Evolutionary conservation across 2,113 vertebrate genomes (phyloP).

Genomic region (Lasiurus borealis): DNA sequence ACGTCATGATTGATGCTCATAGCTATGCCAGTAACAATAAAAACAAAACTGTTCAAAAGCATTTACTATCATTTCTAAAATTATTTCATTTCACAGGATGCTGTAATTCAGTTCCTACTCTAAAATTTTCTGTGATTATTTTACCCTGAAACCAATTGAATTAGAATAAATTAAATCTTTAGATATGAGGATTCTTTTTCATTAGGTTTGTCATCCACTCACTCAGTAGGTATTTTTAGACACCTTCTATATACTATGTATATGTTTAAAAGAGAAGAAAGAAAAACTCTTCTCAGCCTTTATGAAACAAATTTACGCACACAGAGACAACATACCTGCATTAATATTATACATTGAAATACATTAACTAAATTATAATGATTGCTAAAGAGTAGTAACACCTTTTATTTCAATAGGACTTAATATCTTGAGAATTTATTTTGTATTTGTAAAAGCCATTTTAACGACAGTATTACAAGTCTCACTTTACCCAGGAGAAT

Average conservation of each 20-base stretch:
- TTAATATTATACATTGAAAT: not conserved
- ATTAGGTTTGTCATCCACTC: not conserved
- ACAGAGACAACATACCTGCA: not conserved
- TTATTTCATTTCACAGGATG: slow-evolving; percentile 60
- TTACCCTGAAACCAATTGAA: slow-evolving; percentile 29
- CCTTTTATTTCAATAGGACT: not conserved
- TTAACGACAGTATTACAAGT: not conserved
- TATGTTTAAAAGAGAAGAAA: not conserved
- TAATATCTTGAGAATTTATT: slow-evolving; percentile 22
- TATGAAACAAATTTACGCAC: not conserved
- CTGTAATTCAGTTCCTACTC: not conserved
- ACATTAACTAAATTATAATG: not conserved
- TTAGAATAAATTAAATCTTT: slow-evolving; percentile 38
- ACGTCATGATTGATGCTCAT: not conserved
- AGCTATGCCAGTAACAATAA: slow-evolving; percentile 24
- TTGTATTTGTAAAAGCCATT: not conserved
- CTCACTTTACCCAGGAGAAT: not conserved
- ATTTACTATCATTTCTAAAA: slow-evolving; percentile 44
- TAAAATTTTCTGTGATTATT: slow-evolving; percentile 39
- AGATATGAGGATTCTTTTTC: not conserved
- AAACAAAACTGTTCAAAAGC: slow-evolving; percentile 52
- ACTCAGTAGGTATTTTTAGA: slow-evolving; percentile 4
- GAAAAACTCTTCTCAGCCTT: not conserved
- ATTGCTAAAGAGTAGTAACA: not conserved
- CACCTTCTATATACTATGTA: not conserved